Conservation (phyloP, 2,113 vertebrate genomes). For the Sardina pilchardus region DNA sequence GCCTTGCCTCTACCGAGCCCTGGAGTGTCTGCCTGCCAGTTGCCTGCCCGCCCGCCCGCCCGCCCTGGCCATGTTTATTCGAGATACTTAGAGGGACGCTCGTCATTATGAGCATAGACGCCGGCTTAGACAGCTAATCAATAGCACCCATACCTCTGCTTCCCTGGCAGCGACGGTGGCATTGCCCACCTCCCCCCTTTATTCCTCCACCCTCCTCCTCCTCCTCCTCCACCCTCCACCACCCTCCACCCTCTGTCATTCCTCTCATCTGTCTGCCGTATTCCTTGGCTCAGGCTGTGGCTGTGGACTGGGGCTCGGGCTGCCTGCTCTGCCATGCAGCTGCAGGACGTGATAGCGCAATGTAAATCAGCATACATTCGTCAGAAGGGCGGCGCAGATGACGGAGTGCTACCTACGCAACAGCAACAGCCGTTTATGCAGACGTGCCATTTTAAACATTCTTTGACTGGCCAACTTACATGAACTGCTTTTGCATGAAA, state of each 20-base stretch:
- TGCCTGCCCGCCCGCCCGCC: not conserved
- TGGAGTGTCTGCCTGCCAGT: not conserved
- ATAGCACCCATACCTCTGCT: constrained; percentile 41
- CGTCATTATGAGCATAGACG: constrained; percentile 36
- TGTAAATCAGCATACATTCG: constrained; percentile 48
- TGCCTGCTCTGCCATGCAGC: not conserved
- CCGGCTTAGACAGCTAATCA: constrained; percentile 47
- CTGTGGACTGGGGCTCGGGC: not conserved
- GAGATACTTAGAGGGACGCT: constrained; percentile 26
- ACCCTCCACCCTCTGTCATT: constrained; percentile 23
- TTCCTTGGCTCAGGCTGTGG: not conserved
- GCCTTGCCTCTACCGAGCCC: constrained; percentile 18
- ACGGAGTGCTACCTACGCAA: not conserved
- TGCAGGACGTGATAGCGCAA: not conserved
- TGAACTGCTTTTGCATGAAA: not conserved
- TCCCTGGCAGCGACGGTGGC: not conserved
- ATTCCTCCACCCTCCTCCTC: no score
- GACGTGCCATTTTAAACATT: not conserved
- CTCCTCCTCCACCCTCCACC: constrained; percentile 12
- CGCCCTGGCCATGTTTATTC: constrained; percentile 28
- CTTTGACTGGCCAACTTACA: not conserved
- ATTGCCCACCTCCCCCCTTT: no score
- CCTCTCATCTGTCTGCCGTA: not conserved
- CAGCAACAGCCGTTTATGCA: not conserved
- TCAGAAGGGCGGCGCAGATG: not conserved